A percentile compares a stretch with the other conserved stretches of the same genome.
Evolutionary conservation across 2,888 invertebrate species (phyloP).

Genomic region (Agriopis aurantiaria): DNA sequence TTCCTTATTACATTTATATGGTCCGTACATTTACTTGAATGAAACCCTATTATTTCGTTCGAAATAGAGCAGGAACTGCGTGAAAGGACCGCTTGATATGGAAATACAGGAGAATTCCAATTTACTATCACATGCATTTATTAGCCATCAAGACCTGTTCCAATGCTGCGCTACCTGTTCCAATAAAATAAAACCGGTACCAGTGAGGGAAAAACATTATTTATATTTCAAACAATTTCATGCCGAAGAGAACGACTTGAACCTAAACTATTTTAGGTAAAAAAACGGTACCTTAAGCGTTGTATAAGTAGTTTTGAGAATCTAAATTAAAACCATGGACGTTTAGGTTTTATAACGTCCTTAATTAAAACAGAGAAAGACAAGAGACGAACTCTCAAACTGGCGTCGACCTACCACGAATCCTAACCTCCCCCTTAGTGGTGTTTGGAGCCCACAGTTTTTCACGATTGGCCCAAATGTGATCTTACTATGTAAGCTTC

Average conservation of each 20-base stretch:
- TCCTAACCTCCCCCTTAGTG: too few relatives aligned
- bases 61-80: conserved; percentile 12
- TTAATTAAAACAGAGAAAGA: too few relatives aligned
- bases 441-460: too few relatives aligned
- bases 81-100: conserved; percentile 7
- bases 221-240: neutral
- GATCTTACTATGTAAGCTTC: too few relatives aligned
- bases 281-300: neutral
- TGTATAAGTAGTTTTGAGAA: neutral
- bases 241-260: neutral
- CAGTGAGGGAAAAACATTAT: neutral
- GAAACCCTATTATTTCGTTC: neutral
- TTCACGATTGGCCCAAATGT: too few relatives aligned
- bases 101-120: conserved; percentile 10
- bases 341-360: too few relatives aligned
- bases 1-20: too few relatives aligned
- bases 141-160: neutral
- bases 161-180: neutral
- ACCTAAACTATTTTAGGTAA: too few relatives aligned
- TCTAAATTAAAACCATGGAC: too few relatives aligned
- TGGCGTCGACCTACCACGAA: too few relatives aligned
- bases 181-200: conserved; percentile 2
- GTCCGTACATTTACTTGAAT: neutral
- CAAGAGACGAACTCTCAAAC: too few relatives aligned
- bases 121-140: conserved; percentile 10